These are phyloP conservation scores for Pterobdella sp. DNA, from an alignment of 2,888 invertebrate genomes.

Conservation along the genomic window DNA sequence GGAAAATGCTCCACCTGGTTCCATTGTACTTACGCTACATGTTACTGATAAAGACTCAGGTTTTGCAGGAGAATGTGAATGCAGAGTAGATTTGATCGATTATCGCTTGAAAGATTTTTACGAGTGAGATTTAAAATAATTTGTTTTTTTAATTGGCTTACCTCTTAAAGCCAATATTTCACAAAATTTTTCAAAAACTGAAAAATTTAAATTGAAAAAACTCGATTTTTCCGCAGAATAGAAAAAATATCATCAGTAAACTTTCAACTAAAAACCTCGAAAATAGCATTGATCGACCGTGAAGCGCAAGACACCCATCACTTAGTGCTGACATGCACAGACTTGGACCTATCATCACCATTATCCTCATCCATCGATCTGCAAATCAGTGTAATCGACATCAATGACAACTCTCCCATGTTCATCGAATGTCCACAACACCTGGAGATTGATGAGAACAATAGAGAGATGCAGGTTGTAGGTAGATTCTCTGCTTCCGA, in stretches of 20 bases:
- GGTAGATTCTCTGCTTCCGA: constrained; percentile 14
- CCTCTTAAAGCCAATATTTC: too few species aligned
- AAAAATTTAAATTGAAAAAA: too few species aligned
- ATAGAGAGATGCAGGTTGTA: background rate
- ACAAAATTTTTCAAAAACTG: background rate
- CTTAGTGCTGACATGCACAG: constrained; percentile 9
- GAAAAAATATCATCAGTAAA: constrained; percentile 14
- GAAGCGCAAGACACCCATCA: constrained; percentile 9
- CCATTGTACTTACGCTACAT: background rate
- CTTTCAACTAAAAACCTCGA: constrained; percentile 6
- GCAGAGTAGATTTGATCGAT: background rate
- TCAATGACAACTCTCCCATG: constrained; percentile 15
- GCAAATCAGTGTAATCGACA: constrained; percentile 7
- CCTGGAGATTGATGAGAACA: constrained; percentile 3
- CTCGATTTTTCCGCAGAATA: constrained; percentile 8
- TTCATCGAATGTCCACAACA: constrained; percentile 16
- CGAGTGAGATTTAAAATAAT: background rate
- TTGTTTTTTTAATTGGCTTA: background rate
- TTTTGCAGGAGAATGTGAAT: background rate
- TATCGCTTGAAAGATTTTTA: background rate
- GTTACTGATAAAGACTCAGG: constrained; percentile 25
- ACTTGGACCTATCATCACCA: background rate
- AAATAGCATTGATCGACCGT: background rate
- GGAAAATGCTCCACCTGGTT: constrained; percentile 1
- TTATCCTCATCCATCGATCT: constrained; percentile 18